Conservation (phyloP, 2,113 vertebrate genomes). For the Equus przewalskii region DNA sequence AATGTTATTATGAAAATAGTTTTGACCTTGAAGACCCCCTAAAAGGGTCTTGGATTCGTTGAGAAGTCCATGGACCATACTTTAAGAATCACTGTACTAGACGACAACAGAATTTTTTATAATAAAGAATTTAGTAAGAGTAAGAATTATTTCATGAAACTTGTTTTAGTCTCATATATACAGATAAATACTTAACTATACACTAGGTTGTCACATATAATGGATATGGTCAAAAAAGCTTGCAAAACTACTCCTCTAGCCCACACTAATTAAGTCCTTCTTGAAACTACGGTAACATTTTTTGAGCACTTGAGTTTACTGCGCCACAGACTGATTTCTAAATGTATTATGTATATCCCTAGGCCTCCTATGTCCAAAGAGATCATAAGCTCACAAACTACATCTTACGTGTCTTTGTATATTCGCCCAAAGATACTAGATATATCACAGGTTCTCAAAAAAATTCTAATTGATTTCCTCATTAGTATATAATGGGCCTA, state of each 20-base stretch:
- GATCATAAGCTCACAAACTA: neutral
- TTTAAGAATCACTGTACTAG: neutral
- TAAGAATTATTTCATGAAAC: slow-evolving; percentile 1
- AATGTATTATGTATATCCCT: neutral
- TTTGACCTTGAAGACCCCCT: neutral
- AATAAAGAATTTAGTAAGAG: neutral
- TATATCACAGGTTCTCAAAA: neutral
- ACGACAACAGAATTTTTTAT: neutral
- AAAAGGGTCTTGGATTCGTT: neutral
- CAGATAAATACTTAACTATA: slow-evolving; percentile 3
- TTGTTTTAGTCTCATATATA: neutral
- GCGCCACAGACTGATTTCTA: neutral
- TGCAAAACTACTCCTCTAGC: neutral
- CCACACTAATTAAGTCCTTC: neutral
- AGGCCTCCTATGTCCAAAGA: neutral
- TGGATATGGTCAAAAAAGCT: neutral
- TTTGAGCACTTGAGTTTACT: neutral
- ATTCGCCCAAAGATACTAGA: neutral
- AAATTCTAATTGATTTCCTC: neutral
- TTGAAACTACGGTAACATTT: neutral
- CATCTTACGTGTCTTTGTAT: neutral
- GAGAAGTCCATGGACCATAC: neutral
- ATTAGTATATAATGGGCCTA: neutral
- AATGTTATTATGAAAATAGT: neutral
- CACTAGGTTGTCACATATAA: neutral